These are phyloP conservation scores for Rhyzopertha dominica DNA, from an alignment of 1,140 invertebrate genomes.

Conservation along the genomic window DNA sequence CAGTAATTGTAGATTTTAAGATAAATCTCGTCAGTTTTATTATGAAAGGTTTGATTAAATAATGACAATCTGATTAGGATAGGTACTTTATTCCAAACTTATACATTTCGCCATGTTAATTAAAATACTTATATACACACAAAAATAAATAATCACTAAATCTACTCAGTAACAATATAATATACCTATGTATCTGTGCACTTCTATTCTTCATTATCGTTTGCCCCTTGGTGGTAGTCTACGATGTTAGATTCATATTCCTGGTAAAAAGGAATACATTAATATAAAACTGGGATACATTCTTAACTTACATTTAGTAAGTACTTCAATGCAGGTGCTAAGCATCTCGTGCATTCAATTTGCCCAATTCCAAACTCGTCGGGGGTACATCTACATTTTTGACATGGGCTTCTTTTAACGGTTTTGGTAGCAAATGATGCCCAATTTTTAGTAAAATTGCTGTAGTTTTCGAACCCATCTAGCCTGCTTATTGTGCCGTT, in stretches of 20 bases:
- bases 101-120: too few species aligned
- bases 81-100: too few species aligned
- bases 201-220: background rate
- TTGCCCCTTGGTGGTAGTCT: background rate
- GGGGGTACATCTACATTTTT: constrained; percentile 58
- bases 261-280: background rate
- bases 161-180: too few species aligned
- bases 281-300: background rate
- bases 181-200: too few species aligned
- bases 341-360: constrained; percentile 53
- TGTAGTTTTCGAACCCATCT: constrained; percentile 46
- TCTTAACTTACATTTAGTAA: constrained; percentile 21
- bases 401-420: constrained; percentile 51
- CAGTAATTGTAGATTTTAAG: too few species aligned
- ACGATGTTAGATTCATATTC: constrained; percentile 2
- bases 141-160: too few species aligned
- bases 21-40: too few species aligned
- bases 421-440: constrained; percentile 51
- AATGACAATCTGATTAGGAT: too few species aligned
- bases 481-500: constrained; percentile 58
- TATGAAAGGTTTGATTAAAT: too few species aligned
- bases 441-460: constrained; percentile 56
- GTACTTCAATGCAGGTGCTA: constrained; percentile 24
- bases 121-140: too few species aligned
- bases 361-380: constrained; percentile 50